Evolutionary conservation across 2,888 invertebrate species (phyloP).

Genomic region (Parnassius mnemosyne): DNA sequence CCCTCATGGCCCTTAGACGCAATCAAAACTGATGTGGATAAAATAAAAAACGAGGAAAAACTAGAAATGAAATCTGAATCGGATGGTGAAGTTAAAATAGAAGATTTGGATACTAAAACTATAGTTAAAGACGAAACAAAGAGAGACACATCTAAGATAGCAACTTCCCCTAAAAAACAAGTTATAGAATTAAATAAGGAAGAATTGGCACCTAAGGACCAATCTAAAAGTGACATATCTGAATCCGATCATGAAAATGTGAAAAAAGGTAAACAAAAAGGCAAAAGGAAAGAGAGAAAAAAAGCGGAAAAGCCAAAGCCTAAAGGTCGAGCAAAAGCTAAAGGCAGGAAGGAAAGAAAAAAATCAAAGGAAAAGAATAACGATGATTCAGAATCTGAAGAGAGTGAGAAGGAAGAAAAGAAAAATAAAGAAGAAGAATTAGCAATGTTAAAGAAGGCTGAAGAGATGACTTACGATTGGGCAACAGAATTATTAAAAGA

Average conservation of each 20-base stretch:
- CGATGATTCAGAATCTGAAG: conserved; percentile 76
- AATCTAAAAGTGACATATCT: conserved; percentile 38
- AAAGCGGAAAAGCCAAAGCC: conserved; percentile 56
- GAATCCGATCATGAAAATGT: conserved; percentile 58
- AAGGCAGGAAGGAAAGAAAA: conserved; percentile 68
- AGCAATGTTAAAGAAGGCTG: conserved; percentile 84
- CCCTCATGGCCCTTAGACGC: conserved; percentile 69
- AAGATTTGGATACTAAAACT: conserved; percentile 74
- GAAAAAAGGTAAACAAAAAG: conserved; percentile 56
- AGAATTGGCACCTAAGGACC: conserved; percentile 38
- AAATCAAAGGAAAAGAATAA: conserved; percentile 77
- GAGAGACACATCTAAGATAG: conserved; percentile 31
- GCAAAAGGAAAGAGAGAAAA: conserved; percentile 56
- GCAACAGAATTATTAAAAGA: conserved; percentile 90
- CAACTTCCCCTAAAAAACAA: conserved; percentile 37
- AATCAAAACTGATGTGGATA: conserved; percentile 68
- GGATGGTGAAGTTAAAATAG: conserved; percentile 76
- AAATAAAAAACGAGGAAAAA: conserved; percentile 70
- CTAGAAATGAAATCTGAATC: conserved; percentile 74
- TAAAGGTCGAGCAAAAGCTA: conserved; percentile 63
- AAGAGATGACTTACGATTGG: conserved; percentile 94
- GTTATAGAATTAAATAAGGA: conserved; percentile 35
- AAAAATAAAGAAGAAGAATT: conserved; percentile 80
- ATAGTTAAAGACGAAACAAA: conserved; percentile 69
- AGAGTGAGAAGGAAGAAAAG: conserved; percentile 80